phyloP scores from a whole-genome alignment of 2,113 vertebrate species.

The Cynocephalus volans region DNA sequence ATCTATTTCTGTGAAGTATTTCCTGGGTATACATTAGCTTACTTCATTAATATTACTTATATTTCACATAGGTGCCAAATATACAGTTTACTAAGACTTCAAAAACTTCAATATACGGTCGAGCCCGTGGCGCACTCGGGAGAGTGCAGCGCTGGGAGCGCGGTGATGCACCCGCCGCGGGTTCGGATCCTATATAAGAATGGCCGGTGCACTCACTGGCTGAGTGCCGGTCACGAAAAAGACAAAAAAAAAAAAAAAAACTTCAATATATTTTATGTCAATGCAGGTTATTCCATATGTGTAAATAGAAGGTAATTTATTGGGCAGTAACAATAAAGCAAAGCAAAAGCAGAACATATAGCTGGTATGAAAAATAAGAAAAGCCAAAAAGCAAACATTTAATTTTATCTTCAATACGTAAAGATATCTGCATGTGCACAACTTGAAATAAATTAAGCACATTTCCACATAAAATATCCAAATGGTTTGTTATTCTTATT shows the following conservation, averaged over 20 bases:
- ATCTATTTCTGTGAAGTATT: conserved; percentile 56
- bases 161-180: too few species aligned
- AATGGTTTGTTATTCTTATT: neutral
- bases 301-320: neutral
- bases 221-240: too few species aligned
- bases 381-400: neutral
- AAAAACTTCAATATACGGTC: too few species aligned
- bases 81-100: too few species aligned
- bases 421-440: neutral
- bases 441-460: conserved; percentile 42
- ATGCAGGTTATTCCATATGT: neutral
- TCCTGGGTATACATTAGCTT: too few species aligned
- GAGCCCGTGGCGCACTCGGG: too few species aligned
- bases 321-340: neutral
- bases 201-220: neutral
- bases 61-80: too few species aligned
- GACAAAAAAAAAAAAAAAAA: too few species aligned
- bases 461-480: too few species aligned
- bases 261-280: neutral
- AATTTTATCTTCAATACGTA: neutral
- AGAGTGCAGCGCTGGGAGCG: too few species aligned
- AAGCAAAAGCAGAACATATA: neutral
- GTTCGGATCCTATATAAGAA: too few species aligned
- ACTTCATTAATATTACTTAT: too few species aligned
- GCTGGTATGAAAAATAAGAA: neutral